Base-by-base conservation (phyloP, 2,888 invertebrate genomes). In the Lithophane leautieri region DNA sequence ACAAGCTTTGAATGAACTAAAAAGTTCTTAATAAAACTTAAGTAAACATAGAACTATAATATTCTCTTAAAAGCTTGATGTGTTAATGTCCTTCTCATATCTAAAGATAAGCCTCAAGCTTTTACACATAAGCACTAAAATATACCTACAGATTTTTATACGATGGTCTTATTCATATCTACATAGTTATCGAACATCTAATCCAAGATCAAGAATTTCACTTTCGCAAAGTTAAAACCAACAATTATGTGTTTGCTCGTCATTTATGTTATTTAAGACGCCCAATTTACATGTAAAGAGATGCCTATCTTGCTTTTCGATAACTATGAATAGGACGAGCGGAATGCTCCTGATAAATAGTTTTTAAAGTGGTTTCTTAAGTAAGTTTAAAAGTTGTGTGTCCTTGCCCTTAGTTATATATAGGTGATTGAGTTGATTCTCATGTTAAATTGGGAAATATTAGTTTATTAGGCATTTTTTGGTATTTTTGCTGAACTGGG, bases 241-340 rank as follows among this genome's bases (percentile, higher is more conserved):
- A 80, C n/a, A 54, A 50, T n/a, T 56, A 76, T 66, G 28, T 66
- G 16, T 62, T 58, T 47, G 16, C 44, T 0, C 0, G 82, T 77
- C 78, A 47, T 50, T 52, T 63, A 70, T 77, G 70, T 82, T 52
- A 63, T 80, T 68, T 76, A 84, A 76, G 75, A 78, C 66, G 62
- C 40, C 52, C 60, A 42, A 84, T 82, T 82, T 78, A 73, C 73
- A 84, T 78, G 62, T 56, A 63, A 61, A 75, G 68, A 68, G 77
- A 76, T 83, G 50, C 28, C 50, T 78, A 78, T 84, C 82, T 78
- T 8, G 73, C 1, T 78, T 74, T 70, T 75, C 67, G 60, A 83
- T 78, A 69, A 78, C 52, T 50, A 7, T 44, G 73, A 65, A 70
- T 78, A 70, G 73, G 62, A 71, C 84, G 62, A 25, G 54, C 22